Conservation (phyloP, 1,140 invertebrate genomes). For the Helicorthomorpha holstii region DNA sequence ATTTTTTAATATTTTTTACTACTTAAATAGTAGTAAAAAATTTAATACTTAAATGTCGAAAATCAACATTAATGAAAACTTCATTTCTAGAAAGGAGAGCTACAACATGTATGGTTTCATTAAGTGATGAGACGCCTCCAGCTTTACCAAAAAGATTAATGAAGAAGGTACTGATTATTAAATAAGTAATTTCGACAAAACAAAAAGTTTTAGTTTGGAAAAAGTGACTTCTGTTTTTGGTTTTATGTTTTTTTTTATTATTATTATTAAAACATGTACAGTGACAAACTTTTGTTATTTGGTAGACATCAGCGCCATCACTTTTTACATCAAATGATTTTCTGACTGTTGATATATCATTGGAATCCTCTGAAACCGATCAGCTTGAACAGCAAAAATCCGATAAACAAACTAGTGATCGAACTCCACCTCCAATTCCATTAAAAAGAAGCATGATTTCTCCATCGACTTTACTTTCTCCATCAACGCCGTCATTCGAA, state of each 20-base stretch:
- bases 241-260: no score
- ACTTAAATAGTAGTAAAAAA: no score
- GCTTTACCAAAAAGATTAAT: conserved; percentile 12
- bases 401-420: conserved; percentile 13
- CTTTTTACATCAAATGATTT: conserved; percentile 6
- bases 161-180: no score
- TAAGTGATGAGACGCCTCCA: conserved; percentile 9
- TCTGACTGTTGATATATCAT: conserved; percentile 10
- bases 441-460: conserved; percentile 16
- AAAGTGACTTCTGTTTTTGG: no score
- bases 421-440: conserved; percentile 19
- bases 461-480: conserved; percentile 4
- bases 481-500: neutral
- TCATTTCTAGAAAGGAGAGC: conserved; percentile 8
- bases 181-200: no score
- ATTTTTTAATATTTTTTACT: conserved; percentile 16
- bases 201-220: no score
- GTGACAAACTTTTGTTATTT: neutral
- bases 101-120: conserved; percentile 7
- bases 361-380: conserved; percentile 26
- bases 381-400: conserved; percentile 30
- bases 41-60: no score
- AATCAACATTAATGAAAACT: no score
- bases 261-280: no score
- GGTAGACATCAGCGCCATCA: conserved; percentile 11